Evolutionary conservation across 2,797 vertebrate species (phyloP).

Genomic region (Craterocephalus amniculus): DNA sequence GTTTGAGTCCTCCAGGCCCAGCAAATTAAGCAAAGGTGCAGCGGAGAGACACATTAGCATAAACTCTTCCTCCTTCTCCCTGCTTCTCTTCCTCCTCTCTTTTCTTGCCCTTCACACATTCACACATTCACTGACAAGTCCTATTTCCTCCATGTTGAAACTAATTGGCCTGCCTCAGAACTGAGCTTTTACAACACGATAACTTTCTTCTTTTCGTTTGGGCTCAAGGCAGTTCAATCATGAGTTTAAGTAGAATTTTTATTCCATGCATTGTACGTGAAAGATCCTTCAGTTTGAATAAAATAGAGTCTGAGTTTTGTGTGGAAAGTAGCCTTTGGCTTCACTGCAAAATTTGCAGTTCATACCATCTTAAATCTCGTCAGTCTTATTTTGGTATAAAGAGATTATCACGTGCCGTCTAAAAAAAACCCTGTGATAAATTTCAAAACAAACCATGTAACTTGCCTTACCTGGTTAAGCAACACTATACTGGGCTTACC

Average conservation of each 20-base stretch:
- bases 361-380: background rate
- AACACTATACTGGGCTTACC: too few relatives aligned
- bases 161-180: slow-evolving; percentile 41
- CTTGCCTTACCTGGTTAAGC: background rate
- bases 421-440: background rate
- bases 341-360: background rate
- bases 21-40: slow-evolving; percentile 43
- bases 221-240: slow-evolving; percentile 24
- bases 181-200: slow-evolving; percentile 28
- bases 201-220: slow-evolving; percentile 22
- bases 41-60: slow-evolving; percentile 50
- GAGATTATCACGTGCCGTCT: background rate
- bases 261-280: slow-evolving; percentile 14
- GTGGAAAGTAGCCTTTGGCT: slow-evolving; percentile 8
- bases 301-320: slow-evolving; percentile 23
- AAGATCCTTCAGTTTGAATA: slow-evolving; percentile 13
- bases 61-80: slow-evolving; percentile 24
- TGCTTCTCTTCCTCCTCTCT: slow-evolving; percentile 11
- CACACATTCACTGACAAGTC: slow-evolving; percentile 47
- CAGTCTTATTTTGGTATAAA: background rate
- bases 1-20: slow-evolving; percentile 39
- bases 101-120: slow-evolving; percentile 49
- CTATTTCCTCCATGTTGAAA: slow-evolving; percentile 30
- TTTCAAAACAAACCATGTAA: background rate
- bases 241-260: slow-evolving; percentile 8